Percentiles rank a stretch among this genome's conserved stretches.
These are phyloP conservation scores for Eptesicus fuscus DNA, from an alignment of 2,113 vertebrate species.

Conservation along the genomic window DNA sequence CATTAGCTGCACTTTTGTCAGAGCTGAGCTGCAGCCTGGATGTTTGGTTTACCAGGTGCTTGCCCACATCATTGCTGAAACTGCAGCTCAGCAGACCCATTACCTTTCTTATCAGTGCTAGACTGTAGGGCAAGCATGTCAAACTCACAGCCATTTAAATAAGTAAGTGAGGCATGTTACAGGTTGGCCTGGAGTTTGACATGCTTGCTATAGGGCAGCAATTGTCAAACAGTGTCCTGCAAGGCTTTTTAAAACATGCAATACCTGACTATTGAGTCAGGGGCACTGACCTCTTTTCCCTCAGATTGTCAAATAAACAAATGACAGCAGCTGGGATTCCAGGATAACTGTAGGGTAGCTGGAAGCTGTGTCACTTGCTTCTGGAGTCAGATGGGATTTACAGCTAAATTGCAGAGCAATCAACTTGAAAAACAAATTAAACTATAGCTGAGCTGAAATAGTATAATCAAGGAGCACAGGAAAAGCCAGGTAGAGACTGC, in stretches of 20 bases:
- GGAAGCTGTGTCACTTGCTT: too few species aligned
- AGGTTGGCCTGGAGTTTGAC: fast-evolving
- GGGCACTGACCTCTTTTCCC: not conserved
- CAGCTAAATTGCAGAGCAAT: too few species aligned
- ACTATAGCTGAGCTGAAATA: too few species aligned
- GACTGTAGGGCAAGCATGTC: not conserved
- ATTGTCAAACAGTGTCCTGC: not conserved
- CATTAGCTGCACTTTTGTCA: too few species aligned
- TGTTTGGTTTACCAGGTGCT: not conserved
- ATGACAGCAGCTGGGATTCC: not conserved
- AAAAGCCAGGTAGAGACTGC: too few species aligned
- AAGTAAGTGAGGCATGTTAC: too few species aligned
- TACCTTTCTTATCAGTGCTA: not conserved
- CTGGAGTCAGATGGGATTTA: too few species aligned
- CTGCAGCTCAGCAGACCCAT: not conserved
- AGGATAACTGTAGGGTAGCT: too few species aligned
- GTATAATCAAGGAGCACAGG: too few species aligned
- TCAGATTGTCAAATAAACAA: not conserved
- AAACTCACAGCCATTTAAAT: too few species aligned
- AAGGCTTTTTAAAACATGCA: not conserved
- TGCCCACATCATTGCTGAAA: not conserved
- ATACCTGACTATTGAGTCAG: not conserved
- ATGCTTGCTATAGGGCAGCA: not conserved
- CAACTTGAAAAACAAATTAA: too few species aligned
- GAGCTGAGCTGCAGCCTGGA: not conserved